A percentile compares a stretch with the other conserved stretches of the same genome.
Conservation (phyloP, 2,797 vertebrate genomes). For the Anas acuta region DNA sequence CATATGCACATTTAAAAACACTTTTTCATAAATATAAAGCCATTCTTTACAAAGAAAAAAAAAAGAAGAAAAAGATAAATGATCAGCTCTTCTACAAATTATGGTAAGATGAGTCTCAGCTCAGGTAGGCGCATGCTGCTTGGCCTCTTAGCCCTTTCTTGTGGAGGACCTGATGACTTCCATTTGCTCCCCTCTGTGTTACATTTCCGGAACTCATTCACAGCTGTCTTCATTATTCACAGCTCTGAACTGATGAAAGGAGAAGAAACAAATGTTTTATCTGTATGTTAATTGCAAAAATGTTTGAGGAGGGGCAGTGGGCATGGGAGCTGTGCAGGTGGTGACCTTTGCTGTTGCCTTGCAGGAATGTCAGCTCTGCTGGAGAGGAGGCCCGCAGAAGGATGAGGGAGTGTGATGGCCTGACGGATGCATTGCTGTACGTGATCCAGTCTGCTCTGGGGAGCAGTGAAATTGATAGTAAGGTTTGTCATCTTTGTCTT, state of each 20-base stretch:
- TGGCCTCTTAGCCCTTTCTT: not conserved
- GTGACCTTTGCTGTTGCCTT: constrained; percentile 63
- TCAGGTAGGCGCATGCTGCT: not conserved
- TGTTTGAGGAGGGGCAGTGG: not conserved
- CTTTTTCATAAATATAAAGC: not conserved
- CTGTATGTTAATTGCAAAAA: not conserved
- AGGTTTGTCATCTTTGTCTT: constrained; percentile 83
- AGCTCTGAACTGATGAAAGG: not conserved
- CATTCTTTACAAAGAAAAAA: not conserved
- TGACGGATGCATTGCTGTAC: constrained; percentile 95
- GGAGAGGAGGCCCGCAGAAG: constrained; percentile 96
- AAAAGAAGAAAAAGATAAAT: not conserved
- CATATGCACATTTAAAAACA: not conserved
- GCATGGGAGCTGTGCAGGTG: not conserved
- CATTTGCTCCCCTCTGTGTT: not conserved
- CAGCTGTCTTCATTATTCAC: constrained; percentile 34
- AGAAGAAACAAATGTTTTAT: not conserved
- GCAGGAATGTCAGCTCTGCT: constrained; percentile 97
- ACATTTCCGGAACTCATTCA: constrained; percentile 21
- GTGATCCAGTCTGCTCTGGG: constrained; percentile 97
- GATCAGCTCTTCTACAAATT: not conserved
- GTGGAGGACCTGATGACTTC: not conserved
- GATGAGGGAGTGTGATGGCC: constrained; percentile 97
- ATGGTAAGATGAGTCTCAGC: not conserved
- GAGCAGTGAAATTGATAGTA: constrained; percentile 99